These are phyloP conservation scores for Boloria selene DNA, from an alignment of 2,888 invertebrate genomes.

Conservation along the genomic window DNA sequence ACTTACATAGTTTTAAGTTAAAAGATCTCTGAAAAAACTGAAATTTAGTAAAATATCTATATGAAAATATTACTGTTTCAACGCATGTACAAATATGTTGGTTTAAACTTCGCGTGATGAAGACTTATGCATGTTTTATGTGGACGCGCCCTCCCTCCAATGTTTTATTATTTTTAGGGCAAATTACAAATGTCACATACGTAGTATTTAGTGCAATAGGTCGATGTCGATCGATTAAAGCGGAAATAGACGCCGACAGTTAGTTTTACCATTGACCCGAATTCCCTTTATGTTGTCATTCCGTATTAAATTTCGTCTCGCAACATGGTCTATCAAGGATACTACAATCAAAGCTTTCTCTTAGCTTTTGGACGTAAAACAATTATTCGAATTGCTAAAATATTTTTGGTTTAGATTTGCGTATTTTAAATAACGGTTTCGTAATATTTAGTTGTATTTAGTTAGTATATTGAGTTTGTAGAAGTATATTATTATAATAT, in stretches of 20 bases:
- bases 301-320: conserved; percentile 27
- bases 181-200: conserved; percentile 45
- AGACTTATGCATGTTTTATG: conserved; percentile 63
- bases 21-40: too few relatives aligned
- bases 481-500: too few relatives aligned
- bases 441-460: too few relatives aligned
- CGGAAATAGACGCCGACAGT: conserved; percentile 45
- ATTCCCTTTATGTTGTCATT: conserved; percentile 36
- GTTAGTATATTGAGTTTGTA: too few relatives aligned
- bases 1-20: too few relatives aligned
- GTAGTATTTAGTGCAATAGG: conserved; percentile 66
- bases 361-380: too few relatives aligned
- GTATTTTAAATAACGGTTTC: too few relatives aligned
- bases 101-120: conserved; percentile 36
- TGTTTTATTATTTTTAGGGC: conserved; percentile 76
- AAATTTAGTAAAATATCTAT: not conserved
- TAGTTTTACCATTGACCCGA: conserved; percentile 46
- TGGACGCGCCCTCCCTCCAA: conserved; percentile 43
- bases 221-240: conserved; percentile 55
- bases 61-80: not conserved
- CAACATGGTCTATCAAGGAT: not conserved
- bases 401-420: too few relatives aligned
- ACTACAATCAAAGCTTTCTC: not conserved
- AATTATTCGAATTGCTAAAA: too few relatives aligned
- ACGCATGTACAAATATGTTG: not conserved